A percentile compares a stretch with the other conserved stretches of the same genome.
phyloP scores from a whole-genome alignment of 2,888 invertebrate species.

The Troides helena region DNA sequence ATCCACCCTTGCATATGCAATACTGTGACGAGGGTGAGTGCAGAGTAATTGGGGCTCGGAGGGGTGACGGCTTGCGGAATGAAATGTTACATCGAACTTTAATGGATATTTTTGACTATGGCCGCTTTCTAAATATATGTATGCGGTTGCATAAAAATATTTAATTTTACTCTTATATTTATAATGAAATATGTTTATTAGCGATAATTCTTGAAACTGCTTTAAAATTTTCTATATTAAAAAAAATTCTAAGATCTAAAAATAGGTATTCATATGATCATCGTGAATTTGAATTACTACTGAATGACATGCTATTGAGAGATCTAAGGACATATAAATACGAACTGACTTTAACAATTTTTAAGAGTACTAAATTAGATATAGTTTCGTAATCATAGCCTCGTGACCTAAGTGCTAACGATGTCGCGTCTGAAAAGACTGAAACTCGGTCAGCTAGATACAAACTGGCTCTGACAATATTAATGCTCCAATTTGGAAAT shows the following conservation, averaged over 20 bases:
- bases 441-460: conserved; percentile 24
- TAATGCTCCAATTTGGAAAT: conserved; percentile 14
- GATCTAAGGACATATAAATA: neutral
- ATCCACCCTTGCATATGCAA: conserved; percentile 4
- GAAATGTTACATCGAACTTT: neutral
- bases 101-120: too few relatives aligned
- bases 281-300: neutral
- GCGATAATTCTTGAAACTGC: too few relatives aligned
- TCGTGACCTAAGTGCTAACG: conserved; percentile 20
- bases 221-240: too few relatives aligned
- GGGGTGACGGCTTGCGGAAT: neutral
- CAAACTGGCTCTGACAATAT: conserved; percentile 5
- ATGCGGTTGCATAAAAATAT: too few relatives aligned
- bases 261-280: too few relatives aligned
- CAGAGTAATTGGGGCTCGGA: neutral
- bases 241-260: too few relatives aligned
- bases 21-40: conserved; percentile 1
- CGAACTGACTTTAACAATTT: neutral
- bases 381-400: conserved; percentile 10
- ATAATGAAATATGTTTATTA: too few relatives aligned
- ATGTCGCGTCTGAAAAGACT: conserved; percentile 22
- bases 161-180: too few relatives aligned
- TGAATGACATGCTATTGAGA: neutral
- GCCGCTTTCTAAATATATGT: too few relatives aligned
- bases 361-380: conserved; percentile 11